Conservation (phyloP, 2,888 invertebrate genomes). For the Alviniconcha strummeri region DNA sequence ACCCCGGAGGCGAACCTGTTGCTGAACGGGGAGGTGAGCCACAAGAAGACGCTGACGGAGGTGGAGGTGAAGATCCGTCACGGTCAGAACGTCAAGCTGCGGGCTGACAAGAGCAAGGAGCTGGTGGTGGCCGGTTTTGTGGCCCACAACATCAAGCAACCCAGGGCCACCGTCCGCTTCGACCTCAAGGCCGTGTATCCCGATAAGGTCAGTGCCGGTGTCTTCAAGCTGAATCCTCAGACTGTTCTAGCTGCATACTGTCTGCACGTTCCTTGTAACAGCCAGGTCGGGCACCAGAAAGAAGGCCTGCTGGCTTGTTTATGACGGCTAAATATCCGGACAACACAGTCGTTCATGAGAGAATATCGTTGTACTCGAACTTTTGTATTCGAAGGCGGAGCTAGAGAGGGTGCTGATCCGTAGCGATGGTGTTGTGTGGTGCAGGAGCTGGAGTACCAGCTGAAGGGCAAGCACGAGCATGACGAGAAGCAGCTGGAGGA, state of each 20-base stretch:
- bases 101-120: slow-evolving; percentile 35
- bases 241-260: not conserved
- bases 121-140: slow-evolving; percentile 32
- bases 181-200: slow-evolving; percentile 35
- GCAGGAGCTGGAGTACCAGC: slow-evolving; percentile 38
- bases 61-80: slow-evolving; percentile 32
- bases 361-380: not conserved
- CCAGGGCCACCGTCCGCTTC: slow-evolving; percentile 32
- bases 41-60: slow-evolving; percentile 34
- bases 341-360: not conserved
- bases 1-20: slow-evolving; percentile 36
- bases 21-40: slow-evolving; percentile 33
- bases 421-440: not conserved
- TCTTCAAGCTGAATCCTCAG: too few relatives aligned
- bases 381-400: too few relatives aligned
- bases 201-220: slow-evolving; percentile 13
- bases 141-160: slow-evolving; percentile 34
- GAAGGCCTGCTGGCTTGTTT: not conserved
- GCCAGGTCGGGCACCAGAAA: not conserved
- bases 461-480: slow-evolving; percentile 43
- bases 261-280: not conserved
- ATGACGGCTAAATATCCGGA: not conserved
- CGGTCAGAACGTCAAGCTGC: slow-evolving; percentile 36
- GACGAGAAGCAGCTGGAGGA: slow-evolving; percentile 33
- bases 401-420: not conserved